Percentiles rank a stretch among this genome's conserved stretches.
phyloP scores from a whole-genome alignment of 2,113 vertebrate genomes.

The Tetrao urogallus region DNA sequence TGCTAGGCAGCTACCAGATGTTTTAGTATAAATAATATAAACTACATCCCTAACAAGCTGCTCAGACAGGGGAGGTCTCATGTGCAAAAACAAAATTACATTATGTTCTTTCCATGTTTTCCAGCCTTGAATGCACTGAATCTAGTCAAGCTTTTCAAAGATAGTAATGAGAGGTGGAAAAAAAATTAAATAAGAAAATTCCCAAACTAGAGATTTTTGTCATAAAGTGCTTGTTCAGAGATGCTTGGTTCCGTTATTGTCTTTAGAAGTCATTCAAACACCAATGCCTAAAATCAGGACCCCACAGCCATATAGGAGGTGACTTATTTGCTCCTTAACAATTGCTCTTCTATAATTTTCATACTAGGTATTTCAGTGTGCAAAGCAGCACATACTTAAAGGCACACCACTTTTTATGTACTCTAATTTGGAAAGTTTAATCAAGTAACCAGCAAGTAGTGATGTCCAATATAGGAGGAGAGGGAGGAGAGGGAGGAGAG shows the following conservation, averaged over 20 bases:
- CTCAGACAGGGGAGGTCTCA: not conserved
- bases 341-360: not conserved
- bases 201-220: accelerated
- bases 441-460: not conserved
- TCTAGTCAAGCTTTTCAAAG: not conserved
- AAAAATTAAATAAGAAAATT: not conserved
- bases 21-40: slow-evolving; percentile 37
- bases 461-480: not conserved
- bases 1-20: not conserved
- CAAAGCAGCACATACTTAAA: accelerated
- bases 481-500: not conserved
- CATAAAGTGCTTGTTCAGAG: accelerated
- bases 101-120: not conserved
- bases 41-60: not conserved
- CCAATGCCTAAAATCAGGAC: accelerated
- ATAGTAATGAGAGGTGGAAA: accelerated
- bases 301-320: accelerated
- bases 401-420: accelerated
- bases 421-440: accelerated
- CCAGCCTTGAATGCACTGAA: not conserved
- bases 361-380: accelerated
- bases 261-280: not conserved
- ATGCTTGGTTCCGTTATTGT: too few relatives aligned
- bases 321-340: not conserved
- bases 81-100: not conserved